A percentile compares a stretch with the other conserved stretches of the same genome.
Conservation (phyloP, 2,888 invertebrate genomes). For the Polymixis flavicincta region DNA sequence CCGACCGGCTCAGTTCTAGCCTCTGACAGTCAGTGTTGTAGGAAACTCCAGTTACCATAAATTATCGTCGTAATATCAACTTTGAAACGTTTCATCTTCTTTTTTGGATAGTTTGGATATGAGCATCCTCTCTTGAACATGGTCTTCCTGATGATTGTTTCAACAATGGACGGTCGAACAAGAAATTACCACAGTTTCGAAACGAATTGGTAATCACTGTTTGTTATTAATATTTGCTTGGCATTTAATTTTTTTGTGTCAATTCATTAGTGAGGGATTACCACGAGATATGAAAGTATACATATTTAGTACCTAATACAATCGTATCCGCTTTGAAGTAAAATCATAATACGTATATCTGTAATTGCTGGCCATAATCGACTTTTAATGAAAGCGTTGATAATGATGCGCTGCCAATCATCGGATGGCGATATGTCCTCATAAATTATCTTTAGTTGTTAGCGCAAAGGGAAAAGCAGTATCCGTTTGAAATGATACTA, state of each 20-base stretch:
- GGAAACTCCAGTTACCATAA: not conserved
- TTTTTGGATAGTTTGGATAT: not conserved
- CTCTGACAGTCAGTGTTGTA: conserved; percentile 16
- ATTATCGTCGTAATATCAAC: not conserved
- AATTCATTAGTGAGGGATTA: conserved; percentile 15
- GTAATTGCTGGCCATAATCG: conserved; percentile 18
- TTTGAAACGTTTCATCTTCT: not conserved
- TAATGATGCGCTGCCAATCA: conserved; percentile 2
- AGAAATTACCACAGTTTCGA: not conserved
- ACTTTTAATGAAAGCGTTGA: conserved; percentile 21
- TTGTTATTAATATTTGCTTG: not conserved
- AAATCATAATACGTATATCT: not conserved
- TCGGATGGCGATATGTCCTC: not conserved
- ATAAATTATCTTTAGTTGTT: not conserved
- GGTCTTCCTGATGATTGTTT: not conserved
- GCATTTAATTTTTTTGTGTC: not conserved
- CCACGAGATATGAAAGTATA: conserved; percentile 2
- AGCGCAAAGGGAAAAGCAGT: not conserved
- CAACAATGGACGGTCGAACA: not conserved
- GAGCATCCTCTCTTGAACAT: not conserved
- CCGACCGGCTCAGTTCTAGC: conserved; percentile 5
- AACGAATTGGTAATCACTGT: not conserved
- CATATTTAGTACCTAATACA: not conserved
- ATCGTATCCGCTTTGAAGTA: conserved; percentile 4
- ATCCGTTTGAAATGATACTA: not conserved